Percentiles rank a stretch among this genome's conserved stretches.
These are phyloP conservation scores for Hemicordylus capensis DNA, from an alignment of 2,113 vertebrate genomes.

Conservation along the genomic window DNA sequence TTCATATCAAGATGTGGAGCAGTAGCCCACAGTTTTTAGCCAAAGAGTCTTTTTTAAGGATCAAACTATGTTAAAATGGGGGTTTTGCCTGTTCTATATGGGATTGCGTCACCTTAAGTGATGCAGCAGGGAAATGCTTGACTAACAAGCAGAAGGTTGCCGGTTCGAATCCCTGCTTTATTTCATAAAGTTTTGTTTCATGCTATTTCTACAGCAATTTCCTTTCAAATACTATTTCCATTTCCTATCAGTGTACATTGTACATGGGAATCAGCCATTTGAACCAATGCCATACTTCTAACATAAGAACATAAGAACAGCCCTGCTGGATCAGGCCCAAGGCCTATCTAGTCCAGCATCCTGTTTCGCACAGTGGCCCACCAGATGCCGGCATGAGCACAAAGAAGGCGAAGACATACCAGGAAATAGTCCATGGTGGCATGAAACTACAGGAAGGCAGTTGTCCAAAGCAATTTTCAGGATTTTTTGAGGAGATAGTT, in stretches of 20 bases:
- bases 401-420: background rate
- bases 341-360: no score
- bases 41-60: background rate
- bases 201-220: background rate
- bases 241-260: background rate
- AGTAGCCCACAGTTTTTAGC: background rate
- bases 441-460: conserved; percentile 19
- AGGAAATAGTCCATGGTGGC: conserved; percentile 23
- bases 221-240: background rate
- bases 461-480: conserved; percentile 12
- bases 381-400: no score
- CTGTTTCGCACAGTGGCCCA: no score
- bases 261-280: background rate
- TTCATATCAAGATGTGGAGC: background rate
- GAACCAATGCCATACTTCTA: background rate
- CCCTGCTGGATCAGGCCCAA: no score
- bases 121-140: no score
- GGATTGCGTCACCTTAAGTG: no score
- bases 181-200: background rate
- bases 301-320: background rate
- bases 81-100: no score
- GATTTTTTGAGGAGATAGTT: conserved; percentile 6
- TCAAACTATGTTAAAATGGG: no score
- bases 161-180: no score
- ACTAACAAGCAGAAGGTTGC: no score